Conservation (phyloP, 2,797 vertebrate genomes). For the Borostomias antarcticus region DNA sequence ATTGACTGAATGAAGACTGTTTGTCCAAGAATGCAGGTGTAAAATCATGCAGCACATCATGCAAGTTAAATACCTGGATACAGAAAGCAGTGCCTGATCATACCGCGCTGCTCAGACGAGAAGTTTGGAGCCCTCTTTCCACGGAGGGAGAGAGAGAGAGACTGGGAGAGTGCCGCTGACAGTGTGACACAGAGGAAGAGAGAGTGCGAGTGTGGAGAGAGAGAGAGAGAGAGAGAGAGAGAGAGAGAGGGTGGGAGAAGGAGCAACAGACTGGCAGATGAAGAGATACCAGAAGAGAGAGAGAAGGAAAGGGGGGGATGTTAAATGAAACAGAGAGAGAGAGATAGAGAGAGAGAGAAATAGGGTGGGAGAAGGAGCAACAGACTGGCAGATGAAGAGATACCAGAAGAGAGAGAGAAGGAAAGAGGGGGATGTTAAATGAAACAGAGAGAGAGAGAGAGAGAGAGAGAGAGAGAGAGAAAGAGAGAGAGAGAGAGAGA, state of each 20-base stretch:
- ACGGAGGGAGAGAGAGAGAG: constrained; percentile 51
- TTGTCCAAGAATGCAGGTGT: neutral
- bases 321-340: neutral
- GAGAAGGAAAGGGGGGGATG: neutral
- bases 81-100: constrained; percentile 62
- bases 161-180: constrained; percentile 55
- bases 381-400: neutral
- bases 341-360: constrained; percentile 1
- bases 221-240: constrained; percentile 2
- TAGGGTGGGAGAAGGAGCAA: constrained; percentile 22
- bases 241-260: constrained; percentile 6
- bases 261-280: constrained; percentile 16
- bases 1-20: neutral
- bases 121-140: constrained; percentile 64
- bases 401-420: constrained; percentile 8
- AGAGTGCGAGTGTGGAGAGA: constrained; percentile 21
- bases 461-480: constrained; percentile 15
- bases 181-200: constrained; percentile 25
- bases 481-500: constrained; percentile 14
- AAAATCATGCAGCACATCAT: constrained; percentile 14
- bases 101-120: constrained; percentile 59
- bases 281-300: constrained; percentile 9
- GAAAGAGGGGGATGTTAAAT: neutral
- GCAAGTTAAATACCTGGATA: constrained; percentile 69
- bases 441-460: constrained; percentile 36